Evolutionary conservation across 2,113 vertebrate species (phyloP), one percentile per base, ranked within the genome.

Genomic region (Poecile atricapillus): DNA sequence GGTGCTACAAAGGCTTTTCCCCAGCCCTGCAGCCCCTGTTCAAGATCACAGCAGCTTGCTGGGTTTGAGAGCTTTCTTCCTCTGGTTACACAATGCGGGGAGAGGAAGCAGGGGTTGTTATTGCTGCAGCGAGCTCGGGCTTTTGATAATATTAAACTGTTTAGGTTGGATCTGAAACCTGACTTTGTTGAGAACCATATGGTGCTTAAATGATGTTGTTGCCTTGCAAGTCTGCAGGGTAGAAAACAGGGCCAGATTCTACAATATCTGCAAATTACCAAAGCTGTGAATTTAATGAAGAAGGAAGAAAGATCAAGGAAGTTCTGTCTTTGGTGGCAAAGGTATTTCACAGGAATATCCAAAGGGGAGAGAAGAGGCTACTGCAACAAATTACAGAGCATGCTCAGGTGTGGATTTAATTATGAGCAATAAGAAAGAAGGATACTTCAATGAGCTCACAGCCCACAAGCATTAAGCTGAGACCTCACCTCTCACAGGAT

Each of bases 141-240:
- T 97, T 97, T 97, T 95, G 94, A 97, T 97, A 93, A 96, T 83
- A 83, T 63, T 92, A 93, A 96, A 92, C 87, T 98, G 93, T 98
- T 98, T 97, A 96, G 91, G 74, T 97, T 98, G 97, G 97, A 97
- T 91, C 88, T 68, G 89, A 95, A 96, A 89, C 91, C 91, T 91
- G 91, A 94, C 95, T 97, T 96, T 97, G 95, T 96, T 25, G 69
- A 96, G 97, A 98, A 97, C 93, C 98, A 98, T 95, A 97, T 97
- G 95, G 96, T 96, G 70, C 93, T 93, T 95, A 96, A 95, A 96
- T 5, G 87, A 77, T 94, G 87, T 65, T 93, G 81, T 41, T 94
- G 91, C 87, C 87, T 96, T 90, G 89, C 84, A 87, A 95, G 94
- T 86, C 84, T 92, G 79, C 69, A 92, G 89, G 75, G 79, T 74